Base-by-base conservation (phyloP, 2,113 vertebrate species). In the Indri indri region DNA sequence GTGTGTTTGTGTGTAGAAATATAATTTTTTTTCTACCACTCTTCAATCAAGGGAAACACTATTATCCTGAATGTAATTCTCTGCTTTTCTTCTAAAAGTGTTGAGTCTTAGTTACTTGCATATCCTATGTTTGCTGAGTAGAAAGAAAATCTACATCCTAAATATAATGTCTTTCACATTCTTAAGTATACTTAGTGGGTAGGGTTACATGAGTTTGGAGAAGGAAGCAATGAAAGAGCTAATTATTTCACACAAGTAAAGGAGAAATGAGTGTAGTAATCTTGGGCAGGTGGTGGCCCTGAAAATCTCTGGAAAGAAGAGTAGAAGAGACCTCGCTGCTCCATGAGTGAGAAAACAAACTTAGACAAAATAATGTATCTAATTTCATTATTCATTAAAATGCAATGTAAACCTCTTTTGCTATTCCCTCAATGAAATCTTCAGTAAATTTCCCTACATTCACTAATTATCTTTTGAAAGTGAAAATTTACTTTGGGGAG, bases 401-500 rank as follows among this genome's bases (percentile, higher is more conserved):
- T 50, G 30, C 45, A 80, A 13, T 82, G 3, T 61, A 94, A 93
- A 30, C 0, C 2, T 6, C 42, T 80, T 66, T 25, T 8, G n/a
- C 30, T 88, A 27, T 18, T 50, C 17, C 9, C 8, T 70, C 59
- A 66, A 54, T 52, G 27, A 90, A 90, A 76, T 63, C 25, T 65
- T 85, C 17, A 95, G 12, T 54, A 79, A 66, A 32, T 71, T 74
- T 32, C 42, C 4, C 68, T 77, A 59, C 6, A 80, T 37, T 90
- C 23, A 91, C 34, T 90, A 61, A 66, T 86, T 93, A 95, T 86
- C 66, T 89, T 93, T 95, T 71, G 20, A 90, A 90, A 68, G 47
- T 82, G 7, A 76, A 76, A 71, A 52, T 66, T 81, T 54, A 10
- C 54, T 30, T 81, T 66, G 16, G 23, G 14, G 2, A 70, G 2